Evolutionary conservation across 1,140 invertebrate genomes (phyloP).

Genomic region (Bombus confusus): DNA sequence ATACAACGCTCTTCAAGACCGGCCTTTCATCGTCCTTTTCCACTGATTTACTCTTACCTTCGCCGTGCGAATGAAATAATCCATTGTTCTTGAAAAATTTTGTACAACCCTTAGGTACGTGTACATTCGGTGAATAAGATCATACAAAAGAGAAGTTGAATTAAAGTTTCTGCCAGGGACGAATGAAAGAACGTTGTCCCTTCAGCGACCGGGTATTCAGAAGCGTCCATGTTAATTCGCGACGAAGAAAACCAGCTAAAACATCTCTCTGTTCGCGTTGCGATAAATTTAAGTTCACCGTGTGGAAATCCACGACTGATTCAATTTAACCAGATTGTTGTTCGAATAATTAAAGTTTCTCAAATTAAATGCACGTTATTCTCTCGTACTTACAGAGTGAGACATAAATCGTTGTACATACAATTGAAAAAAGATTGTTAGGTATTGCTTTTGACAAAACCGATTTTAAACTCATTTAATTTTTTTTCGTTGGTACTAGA

Average conservation of each 20-base stretch:
- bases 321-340: background rate
- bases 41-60: background rate
- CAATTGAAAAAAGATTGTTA: background rate
- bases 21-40: background rate
- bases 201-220: background rate
- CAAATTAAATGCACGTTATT: background rate
- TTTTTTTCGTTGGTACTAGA: background rate
- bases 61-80: background rate
- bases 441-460: background rate
- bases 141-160: background rate
- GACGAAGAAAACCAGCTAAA: background rate
- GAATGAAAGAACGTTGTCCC: background rate
- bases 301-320: background rate
- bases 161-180: background rate
- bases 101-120: background rate
- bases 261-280: background rate
- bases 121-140: background rate
- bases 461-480: background rate
- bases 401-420: background rate
- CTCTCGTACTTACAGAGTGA: background rate
- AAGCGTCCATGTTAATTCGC: background rate
- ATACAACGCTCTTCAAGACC: background rate
- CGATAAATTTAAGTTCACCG: background rate
- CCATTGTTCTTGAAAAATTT: constrained; percentile 12
- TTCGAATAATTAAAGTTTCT: background rate